Evolutionary conservation across 2,888 invertebrate genomes (phyloP).

Genomic region (Amblyteles armatorius): DNA sequence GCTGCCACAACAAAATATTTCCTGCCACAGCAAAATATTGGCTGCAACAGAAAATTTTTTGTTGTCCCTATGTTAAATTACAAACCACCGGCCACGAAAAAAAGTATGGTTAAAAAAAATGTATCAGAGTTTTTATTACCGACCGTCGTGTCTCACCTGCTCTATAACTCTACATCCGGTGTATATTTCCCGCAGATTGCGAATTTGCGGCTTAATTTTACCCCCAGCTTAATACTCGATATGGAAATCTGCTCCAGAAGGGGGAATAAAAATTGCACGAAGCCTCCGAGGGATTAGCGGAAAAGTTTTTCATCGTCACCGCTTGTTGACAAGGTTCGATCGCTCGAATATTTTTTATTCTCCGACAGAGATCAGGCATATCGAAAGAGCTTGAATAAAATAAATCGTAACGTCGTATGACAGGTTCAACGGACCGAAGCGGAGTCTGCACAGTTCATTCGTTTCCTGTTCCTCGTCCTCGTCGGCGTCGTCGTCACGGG

Average conservation of each 20-base stretch:
- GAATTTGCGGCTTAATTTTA: not conserved
- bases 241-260: not conserved
- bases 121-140: too few species aligned
- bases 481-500: conserved; percentile 51
- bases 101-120: too few species aligned
- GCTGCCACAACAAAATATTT: too few species aligned
- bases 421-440: conserved; percentile 66
- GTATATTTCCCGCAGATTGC: not conserved
- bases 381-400: conserved; percentile 42
- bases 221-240: not conserved
- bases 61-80: too few species aligned
- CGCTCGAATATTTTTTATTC: conserved; percentile 1
- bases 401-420: conserved; percentile 56
- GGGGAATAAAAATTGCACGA: not conserved
- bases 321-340: not conserved
- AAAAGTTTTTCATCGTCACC: not conserved
- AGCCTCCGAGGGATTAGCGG: not conserved
- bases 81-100: too few species aligned
- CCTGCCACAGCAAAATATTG: too few species aligned
- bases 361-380: not conserved
- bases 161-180: too few species aligned
- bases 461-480: conserved; percentile 30
- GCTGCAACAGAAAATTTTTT: too few species aligned
- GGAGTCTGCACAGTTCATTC: conserved; percentile 41
- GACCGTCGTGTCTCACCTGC: too few species aligned